A percentile compares a stretch with the other conserved stretches of the same genome.
Evolutionary conservation across 2,797 vertebrate species (phyloP).

Genomic region (Betta splendens): DNA sequence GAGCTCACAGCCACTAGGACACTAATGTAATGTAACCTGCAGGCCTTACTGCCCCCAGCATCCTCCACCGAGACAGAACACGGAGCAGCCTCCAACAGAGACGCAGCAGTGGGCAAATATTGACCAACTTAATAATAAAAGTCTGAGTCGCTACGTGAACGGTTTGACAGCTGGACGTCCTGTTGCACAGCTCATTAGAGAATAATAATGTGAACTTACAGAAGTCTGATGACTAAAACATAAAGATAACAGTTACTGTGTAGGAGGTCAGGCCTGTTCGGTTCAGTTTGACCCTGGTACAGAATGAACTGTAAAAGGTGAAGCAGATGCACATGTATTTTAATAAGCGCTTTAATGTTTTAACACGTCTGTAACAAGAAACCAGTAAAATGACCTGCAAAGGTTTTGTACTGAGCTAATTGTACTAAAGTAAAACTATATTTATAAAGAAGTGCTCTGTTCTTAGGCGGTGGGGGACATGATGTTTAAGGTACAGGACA

Average conservation of each 20-base stretch:
- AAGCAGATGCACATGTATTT: constrained; percentile 17
- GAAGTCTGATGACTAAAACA: not conserved
- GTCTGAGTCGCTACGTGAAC: not conserved
- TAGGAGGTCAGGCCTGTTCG: not conserved
- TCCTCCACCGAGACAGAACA: not conserved
- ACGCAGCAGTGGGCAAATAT: not conserved
- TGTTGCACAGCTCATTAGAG: not conserved
- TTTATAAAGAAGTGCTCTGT: constrained; percentile 40
- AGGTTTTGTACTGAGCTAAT: too few species aligned
- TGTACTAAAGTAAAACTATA: constrained; percentile 52
- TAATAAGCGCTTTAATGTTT: constrained; percentile 37
- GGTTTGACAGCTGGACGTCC: not conserved
- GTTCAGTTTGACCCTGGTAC: not conserved
- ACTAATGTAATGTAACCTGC: constrained; percentile 12
- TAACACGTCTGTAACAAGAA: constrained; percentile 50
- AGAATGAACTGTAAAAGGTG: not conserved
- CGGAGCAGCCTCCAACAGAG: not conserved
- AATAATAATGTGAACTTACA: not conserved
- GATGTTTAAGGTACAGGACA: not conserved
- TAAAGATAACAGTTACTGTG: not conserved
- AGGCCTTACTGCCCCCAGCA: constrained; percentile 1
- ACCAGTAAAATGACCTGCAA: too few species aligned
- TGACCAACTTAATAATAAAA: not conserved
- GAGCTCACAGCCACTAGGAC: not conserved
- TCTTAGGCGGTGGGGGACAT: not conserved